Percentiles rank a stretch among this genome's conserved stretches.
These are phyloP conservation scores for Syngnathus rostellatus DNA, from an alignment of 2,797 vertebrate species.

Conservation along the genomic window DNA sequence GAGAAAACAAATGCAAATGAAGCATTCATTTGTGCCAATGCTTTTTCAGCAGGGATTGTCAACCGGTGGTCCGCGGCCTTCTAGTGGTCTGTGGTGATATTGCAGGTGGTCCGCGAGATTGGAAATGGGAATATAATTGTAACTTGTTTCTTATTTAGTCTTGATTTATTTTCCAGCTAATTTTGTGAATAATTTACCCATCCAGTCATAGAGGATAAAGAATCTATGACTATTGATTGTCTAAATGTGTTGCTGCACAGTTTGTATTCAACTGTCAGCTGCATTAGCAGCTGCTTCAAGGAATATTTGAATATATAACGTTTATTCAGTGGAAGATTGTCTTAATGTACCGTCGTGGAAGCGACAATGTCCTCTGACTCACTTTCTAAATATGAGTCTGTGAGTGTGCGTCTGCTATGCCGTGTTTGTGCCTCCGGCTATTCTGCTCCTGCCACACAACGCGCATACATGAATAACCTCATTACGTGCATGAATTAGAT, in stretches of 20 bases:
- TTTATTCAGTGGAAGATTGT: slow-evolving; percentile 28
- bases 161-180: too few relatives aligned
- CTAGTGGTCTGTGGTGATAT: too few relatives aligned
- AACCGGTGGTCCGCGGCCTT: too few relatives aligned
- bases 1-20: neutral
- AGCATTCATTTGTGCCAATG: neutral
- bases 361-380: slow-evolving; percentile 29
- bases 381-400: slow-evolving; percentile 21
- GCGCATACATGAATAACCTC: neutral
- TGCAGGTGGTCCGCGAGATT: too few relatives aligned
- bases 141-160: too few relatives aligned
- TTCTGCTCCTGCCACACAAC: slow-evolving; percentile 9
- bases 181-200: too few relatives aligned
- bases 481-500: slow-evolving; percentile 1
- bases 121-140: too few relatives aligned
- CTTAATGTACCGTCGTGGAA: slow-evolving; percentile 30
- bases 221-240: too few relatives aligned
- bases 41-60: neutral
- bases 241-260: too few relatives aligned
- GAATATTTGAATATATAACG: slow-evolving; percentile 12
- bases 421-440: slow-evolving; percentile 8
- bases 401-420: neutral
- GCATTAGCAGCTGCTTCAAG: slow-evolving; percentile 30
- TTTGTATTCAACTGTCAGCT: too few relatives aligned
- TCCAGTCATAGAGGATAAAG: too few relatives aligned